Evolutionary conservation across 1,140 invertebrate species (phyloP).

Genomic region (Ceratina japonica): DNA sequence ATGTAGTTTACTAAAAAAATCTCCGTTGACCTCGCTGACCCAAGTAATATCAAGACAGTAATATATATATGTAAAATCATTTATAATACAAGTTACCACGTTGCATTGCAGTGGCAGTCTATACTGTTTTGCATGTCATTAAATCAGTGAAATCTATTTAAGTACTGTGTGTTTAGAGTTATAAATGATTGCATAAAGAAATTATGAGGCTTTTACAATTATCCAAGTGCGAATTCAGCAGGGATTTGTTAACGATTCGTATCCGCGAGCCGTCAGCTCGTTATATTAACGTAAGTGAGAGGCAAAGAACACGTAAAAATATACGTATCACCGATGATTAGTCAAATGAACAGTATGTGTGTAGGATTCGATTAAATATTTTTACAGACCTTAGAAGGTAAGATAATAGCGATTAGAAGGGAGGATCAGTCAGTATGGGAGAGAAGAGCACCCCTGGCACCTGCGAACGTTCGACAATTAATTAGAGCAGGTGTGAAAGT

Average conservation of each 20-base stretch:
- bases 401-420: constrained; percentile 90
- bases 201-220: constrained; percentile 54
- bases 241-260: constrained; percentile 12
- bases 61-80: not conserved
- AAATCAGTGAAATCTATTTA: not conserved
- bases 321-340: constrained; percentile 1
- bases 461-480: constrained; percentile 93
- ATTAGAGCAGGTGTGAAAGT: constrained; percentile 94
- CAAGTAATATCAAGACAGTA: constrained; percentile 18
- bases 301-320: not conserved
- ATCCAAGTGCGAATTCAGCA: constrained; percentile 28
- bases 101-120: not conserved
- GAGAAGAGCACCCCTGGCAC: constrained; percentile 95
- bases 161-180: not conserved
- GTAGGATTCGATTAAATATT: not conserved
- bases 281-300: constrained; percentile 61
- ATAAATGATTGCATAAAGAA: constrained; percentile 14
- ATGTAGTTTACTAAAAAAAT: constrained; percentile 66
- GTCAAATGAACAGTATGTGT: not conserved
- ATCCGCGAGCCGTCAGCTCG: constrained; percentile 1
- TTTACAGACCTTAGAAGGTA: constrained; percentile 74
- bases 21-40: constrained; percentile 38
- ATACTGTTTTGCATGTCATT: not conserved
- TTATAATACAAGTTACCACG: not conserved
- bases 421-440: constrained; percentile 99